A percentile compares a stretch with the other conserved stretches of the same genome.
These are phyloP conservation scores for Rutilus rutilus DNA, from an alignment of 2,113 vertebrate species.

Conservation along the genomic window DNA sequence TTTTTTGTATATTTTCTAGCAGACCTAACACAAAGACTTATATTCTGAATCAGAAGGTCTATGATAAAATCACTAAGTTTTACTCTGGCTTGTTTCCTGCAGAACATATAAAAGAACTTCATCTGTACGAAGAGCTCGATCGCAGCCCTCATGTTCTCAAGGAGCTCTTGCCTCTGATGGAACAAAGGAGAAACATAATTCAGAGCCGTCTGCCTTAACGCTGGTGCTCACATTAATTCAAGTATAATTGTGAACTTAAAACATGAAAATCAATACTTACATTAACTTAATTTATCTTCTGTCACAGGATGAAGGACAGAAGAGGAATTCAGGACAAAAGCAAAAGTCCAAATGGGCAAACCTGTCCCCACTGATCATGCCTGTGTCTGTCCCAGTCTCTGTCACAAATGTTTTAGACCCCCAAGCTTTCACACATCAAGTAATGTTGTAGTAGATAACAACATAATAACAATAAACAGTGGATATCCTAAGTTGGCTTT, in stretches of 20 bases:
- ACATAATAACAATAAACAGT: not conserved
- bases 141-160: not conserved
- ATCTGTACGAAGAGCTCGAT: not conserved
- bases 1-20: not conserved
- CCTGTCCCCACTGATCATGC: constrained; percentile 59
- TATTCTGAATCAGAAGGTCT: not conserved
- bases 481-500: not conserved
- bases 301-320: constrained; percentile 8
- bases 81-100: not conserved
- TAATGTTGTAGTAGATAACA: constrained; percentile 28
- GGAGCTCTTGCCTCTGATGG: not conserved
- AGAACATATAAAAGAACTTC: constrained; percentile 23
- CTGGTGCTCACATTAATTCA: not conserved
- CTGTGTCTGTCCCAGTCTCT: constrained; percentile 62
- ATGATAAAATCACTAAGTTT: not conserved
- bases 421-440: not conserved
- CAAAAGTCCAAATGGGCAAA: not conserved
- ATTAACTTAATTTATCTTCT: not conserved
- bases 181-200: constrained; percentile 13
- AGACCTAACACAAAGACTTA: not conserved
- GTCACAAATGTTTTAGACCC: not conserved
- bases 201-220: not conserved
- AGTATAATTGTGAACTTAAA: too few species aligned
- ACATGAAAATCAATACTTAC: not conserved
- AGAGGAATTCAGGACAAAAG: not conserved